Evolutionary conservation across 2,888 invertebrate species (phyloP), one percentile per base, ranked within the genome.

Genomic region (Drosophila eohydei): DNA sequence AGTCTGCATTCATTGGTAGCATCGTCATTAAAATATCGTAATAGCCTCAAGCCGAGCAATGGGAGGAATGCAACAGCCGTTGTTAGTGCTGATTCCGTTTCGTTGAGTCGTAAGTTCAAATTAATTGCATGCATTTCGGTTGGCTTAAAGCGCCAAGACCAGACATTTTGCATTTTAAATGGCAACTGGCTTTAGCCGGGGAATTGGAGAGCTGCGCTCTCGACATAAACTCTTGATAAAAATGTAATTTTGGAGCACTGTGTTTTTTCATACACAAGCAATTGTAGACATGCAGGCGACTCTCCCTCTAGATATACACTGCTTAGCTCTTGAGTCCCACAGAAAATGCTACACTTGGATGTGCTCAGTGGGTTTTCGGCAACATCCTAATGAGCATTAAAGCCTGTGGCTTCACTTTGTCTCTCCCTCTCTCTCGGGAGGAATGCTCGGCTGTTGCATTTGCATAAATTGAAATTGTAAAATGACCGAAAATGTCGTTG

Each of bases 381-480:
- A 38, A 40, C 60, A 55, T 40, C 57, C 83, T 88, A 84, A 84
- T 83, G 89, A 88, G 87, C 72, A 74, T 88, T 88, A 81, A 83
- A 88, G 84, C 75, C 66, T 44, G 57, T 67, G 77, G 73, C 71
- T 72, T 65, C 57, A 44, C 11, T 34, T 62, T 54, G 41, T 50
- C 43, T 21, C 14, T 26, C 1, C 21, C 40, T 4, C 32, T 28
- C 0, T 7, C 11, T 32, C 60, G 58, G 36, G 30, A 57, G 60
- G 28, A 50, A 59, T 62, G 56, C 36, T 57, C 36, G 57, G 60
- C 67, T 66, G 82, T 75, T 86, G 81, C 87, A 84, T 84, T 84
- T 88, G 84, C 89, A 84, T 88, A 88, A 88, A 80, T 74, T 76
- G 62, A 78, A 88, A 67, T 80, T 59, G 60, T 51, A 11, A 62